Evolutionary conservation across 1,140 invertebrate species (phyloP), one percentile per base, ranked within the genome.

Genomic region (Caenorhabditis inopinata): DNA sequence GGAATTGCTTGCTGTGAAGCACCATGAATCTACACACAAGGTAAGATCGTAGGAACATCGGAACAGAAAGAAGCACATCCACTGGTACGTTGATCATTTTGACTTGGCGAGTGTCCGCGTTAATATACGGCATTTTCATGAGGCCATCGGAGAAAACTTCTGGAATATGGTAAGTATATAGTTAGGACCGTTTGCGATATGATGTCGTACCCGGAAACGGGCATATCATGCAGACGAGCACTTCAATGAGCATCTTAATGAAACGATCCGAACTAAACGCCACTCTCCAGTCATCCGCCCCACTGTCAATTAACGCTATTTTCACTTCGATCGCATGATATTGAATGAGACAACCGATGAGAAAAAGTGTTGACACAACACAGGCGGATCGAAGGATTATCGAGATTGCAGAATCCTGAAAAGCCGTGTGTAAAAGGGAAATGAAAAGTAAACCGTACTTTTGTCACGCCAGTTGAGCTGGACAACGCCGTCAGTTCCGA

Each of bases 1-100:
- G 87, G 91, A 99, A 99, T 78, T 99, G 92, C 92, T 98, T 98
- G 89, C 95, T 96, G 91, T 99, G 97, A 85, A 99, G 92, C 85
- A 99, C 92, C 96, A 99, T 98, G 84, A 98, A 97, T 85, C 97
- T 93, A 91, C 96, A 98, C 89, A 99, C 97, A 89, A 99, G 93
- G 91, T 99, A 99, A 84, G 99, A 93, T 87, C 97, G 92, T 88
- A 98, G 93, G 92, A 99, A 99, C 97, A 99, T 99, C 85, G 97
- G 97, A 88, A 99, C 91, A 86, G 96, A 98, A 79, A 99, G 92
- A 80, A 96, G 93, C 78, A 98, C 95, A 90, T 99, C 97, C n/a
- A 88, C 46, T 2, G 87, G 87, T 6, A 88, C 85, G 0, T 76
- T n/a, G n/a, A 85, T 83, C 74, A 82, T 82, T 32, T 80, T 80